Conservation (phyloP, 1,140 invertebrate genomes). For the Lepidotrigona ventralis region DNA sequence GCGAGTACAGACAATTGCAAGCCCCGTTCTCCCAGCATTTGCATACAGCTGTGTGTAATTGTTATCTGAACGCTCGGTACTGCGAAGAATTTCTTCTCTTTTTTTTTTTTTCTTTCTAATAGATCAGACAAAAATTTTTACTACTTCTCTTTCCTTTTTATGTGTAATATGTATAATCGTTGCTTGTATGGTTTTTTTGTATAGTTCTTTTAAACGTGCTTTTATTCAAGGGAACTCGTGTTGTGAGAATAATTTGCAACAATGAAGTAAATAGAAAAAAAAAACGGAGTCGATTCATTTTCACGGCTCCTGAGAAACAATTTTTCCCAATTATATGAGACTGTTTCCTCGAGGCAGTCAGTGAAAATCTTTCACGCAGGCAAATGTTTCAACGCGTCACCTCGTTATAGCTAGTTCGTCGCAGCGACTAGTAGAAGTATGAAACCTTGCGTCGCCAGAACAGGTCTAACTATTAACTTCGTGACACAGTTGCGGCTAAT, state of each 20-base stretch:
- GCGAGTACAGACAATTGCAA: slow-evolving; percentile 4
- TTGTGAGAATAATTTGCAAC: fast-evolving
- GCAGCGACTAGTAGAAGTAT: too few relatives aligned
- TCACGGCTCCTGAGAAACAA: not conserved
- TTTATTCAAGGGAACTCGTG: not conserved
- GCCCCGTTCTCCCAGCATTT: not conserved
- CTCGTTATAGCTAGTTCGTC: not conserved
- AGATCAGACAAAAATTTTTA: not conserved
- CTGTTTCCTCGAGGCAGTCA: not conserved
- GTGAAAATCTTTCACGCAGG: not conserved
- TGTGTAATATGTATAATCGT: too few relatives aligned
- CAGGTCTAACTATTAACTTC: not conserved
- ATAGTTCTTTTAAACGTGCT: not conserved
- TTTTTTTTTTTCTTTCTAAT: not conserved
- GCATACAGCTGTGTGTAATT: not conserved
- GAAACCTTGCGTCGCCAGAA: not conserved
- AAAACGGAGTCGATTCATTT: not conserved
- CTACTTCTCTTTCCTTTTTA: not conserved
- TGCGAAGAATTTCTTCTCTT: not conserved
- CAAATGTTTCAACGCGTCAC: not conserved
- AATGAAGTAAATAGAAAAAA: not conserved
- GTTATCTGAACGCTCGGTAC: not conserved
- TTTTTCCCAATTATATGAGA: not conserved
- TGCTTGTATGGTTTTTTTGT: too few relatives aligned
- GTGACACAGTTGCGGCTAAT: not conserved